A percentile compares a stretch with the other conserved stretches of the same genome.
phyloP scores from a whole-genome alignment of 2,113 vertebrate genomes.

The Rhabdomys dilectus region DNA sequence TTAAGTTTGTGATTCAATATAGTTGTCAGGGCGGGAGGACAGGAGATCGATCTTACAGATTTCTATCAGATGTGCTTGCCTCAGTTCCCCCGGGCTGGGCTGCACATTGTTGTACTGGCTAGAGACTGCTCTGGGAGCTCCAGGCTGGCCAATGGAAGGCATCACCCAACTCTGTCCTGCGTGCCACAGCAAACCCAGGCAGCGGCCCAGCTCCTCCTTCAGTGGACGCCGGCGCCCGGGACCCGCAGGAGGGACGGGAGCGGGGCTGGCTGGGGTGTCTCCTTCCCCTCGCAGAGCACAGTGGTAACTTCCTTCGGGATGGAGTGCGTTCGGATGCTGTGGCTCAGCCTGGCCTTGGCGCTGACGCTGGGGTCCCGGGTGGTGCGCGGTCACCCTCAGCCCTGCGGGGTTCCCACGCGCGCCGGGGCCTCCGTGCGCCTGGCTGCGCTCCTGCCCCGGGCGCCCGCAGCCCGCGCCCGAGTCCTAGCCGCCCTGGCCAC shows the following conservation, averaged over 20 bases:
- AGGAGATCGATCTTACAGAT: background rate
- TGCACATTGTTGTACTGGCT: conserved; percentile 74
- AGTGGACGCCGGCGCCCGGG: background rate
- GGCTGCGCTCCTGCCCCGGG: conserved; percentile 88
- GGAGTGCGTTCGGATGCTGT: conserved; percentile 59
- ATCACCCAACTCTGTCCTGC: background rate
- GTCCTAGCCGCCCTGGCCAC: conserved; percentile 86
- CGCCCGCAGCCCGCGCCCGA: conserved; percentile 74
- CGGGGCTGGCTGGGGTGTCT: background rate
- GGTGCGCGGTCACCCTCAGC: conserved; percentile 80
- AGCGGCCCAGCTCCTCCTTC: background rate
- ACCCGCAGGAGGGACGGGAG: background rate
- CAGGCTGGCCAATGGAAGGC: background rate
- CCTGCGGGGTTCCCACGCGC: conserved; percentile 88
- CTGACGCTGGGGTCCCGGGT: conserved; percentile 39
- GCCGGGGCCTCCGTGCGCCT: conserved; percentile 90
- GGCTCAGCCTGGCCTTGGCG: conserved; percentile 50
- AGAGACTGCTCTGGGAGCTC: conserved; percentile 78
- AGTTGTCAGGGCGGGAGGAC: background rate
- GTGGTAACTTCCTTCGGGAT: conserved; percentile 66
- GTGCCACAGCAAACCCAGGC: background rate
- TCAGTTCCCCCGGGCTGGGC: background rate
- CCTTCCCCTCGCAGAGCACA: background rate
- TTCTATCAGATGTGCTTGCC: background rate
- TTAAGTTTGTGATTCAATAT: background rate